phyloP scores from a whole-genome alignment of 2,113 vertebrate species.

The Entosphenus tridentatus region DNA sequence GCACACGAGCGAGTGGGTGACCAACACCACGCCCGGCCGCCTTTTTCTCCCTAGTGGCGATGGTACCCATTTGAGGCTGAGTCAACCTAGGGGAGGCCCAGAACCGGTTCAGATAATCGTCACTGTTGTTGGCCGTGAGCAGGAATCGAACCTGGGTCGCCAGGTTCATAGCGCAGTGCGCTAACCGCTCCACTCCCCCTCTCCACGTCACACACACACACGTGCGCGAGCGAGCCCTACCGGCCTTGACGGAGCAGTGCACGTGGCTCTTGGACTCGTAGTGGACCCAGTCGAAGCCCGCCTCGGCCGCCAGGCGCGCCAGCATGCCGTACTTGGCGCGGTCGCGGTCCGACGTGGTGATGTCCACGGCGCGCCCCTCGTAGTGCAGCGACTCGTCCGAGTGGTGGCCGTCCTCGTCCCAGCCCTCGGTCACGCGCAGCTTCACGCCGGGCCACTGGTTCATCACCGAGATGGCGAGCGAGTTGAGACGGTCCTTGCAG shows the following conservation, averaged over 20 bases:
- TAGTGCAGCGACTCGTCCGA: background rate
- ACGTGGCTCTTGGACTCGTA: constrained; percentile 1
- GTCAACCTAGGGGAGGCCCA: no score
- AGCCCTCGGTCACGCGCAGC: constrained; percentile 6
- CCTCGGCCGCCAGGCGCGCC: background rate
- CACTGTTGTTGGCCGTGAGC: no score
- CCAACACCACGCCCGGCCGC: no score
- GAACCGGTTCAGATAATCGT: no score
- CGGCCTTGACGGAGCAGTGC: constrained; percentile 4
- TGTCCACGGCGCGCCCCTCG: constrained; percentile 2
- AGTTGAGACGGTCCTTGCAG: constrained; percentile 1
- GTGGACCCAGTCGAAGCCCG: constrained; percentile 1
- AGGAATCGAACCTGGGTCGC: no score
- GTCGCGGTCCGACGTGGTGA: constrained; percentile 2
- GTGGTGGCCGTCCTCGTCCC: constrained; percentile 5
- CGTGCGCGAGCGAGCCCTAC: background rate
- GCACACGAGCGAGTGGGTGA: no score
- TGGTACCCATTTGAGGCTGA: no score
- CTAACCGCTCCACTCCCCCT: no score
- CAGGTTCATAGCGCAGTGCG: no score
- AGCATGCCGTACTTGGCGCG: constrained; percentile 1
- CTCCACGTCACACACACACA: no score
- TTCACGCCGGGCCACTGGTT: constrained; percentile 4
- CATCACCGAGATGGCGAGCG: constrained; percentile 5
- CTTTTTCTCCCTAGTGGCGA: no score